Evolutionary conservation across 1,140 invertebrate genomes (phyloP).

Genomic region (Anoplophora glabripennis): DNA sequence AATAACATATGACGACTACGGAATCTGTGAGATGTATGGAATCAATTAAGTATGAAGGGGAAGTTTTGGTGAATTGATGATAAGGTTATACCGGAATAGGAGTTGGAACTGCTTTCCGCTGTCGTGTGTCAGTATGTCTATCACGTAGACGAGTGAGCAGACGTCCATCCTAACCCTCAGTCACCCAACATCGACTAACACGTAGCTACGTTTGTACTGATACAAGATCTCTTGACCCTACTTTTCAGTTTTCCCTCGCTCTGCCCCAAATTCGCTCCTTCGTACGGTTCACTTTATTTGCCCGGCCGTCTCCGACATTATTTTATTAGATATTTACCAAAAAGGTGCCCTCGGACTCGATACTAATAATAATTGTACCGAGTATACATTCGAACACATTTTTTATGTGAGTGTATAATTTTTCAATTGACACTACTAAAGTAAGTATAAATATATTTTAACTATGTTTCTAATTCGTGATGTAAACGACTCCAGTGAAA

Average conservation of each 20-base stretch:
- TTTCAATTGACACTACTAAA: too few relatives aligned
- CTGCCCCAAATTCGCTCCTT: not conserved
- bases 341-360: too few relatives aligned
- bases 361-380: too few relatives aligned
- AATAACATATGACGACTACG: conserved; percentile 16
- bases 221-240: conserved; percentile 32
- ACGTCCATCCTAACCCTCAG: conserved; percentile 26
- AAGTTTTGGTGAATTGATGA: conserved; percentile 25
- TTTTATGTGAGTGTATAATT: too few relatives aligned
- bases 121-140: conserved; percentile 37
- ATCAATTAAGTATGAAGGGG: conserved; percentile 32
- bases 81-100: conserved; percentile 28
- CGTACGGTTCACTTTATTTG: too few relatives aligned
- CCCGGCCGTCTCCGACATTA: too few relatives aligned
- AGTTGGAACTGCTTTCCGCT: conserved; percentile 22
- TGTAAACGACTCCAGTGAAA: too few relatives aligned
- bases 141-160: conserved; percentile 36
- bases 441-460: too few relatives aligned
- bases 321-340: too few relatives aligned
- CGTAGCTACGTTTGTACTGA: conserved; percentile 38
- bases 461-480: too few relatives aligned
- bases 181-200: conserved; percentile 12
- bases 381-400: too few relatives aligned
- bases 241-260: not conserved
- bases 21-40: conserved; percentile 27